These are phyloP conservation scores for Lacerta bilineata DNA, from an alignment of 2,797 vertebrate species.

Conservation along the genomic window DNA sequence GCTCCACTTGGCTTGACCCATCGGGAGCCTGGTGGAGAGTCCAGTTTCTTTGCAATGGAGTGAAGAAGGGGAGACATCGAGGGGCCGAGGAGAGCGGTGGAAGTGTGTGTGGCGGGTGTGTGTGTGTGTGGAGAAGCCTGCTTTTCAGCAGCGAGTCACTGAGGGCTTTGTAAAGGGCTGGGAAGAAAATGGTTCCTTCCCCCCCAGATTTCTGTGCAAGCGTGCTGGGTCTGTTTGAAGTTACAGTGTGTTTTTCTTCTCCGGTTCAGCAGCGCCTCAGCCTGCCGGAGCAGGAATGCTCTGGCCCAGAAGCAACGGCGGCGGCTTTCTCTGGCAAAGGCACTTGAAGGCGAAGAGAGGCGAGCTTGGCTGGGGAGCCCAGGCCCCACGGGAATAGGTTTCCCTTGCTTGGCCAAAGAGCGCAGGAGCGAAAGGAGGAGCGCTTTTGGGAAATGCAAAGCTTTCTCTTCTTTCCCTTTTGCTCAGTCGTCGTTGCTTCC, in stretches of 20 bases:
- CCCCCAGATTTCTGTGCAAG: constrained; percentile 65
- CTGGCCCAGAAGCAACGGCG: constrained; percentile 56
- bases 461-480: neutral
- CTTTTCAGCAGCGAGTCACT: constrained; percentile 63
- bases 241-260: constrained; percentile 78
- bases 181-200: constrained; percentile 73
- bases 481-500: neutral
- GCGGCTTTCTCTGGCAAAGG: constrained; percentile 57
- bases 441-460: neutral
- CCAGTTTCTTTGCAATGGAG: constrained; percentile 63
- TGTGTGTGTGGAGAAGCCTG: neutral
- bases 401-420: neutral
- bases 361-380: constrained; percentile 49
- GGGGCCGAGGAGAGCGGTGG: constrained; percentile 48
- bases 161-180: constrained; percentile 72
- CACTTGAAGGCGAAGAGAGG: neutral
- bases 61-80: constrained; percentile 14
- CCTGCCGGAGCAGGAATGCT: constrained; percentile 70
- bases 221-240: constrained; percentile 73
- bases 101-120: neutral
- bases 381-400: constrained; percentile 3
- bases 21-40: constrained; percentile 31
- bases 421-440: neutral
- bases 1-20: constrained; percentile 4
- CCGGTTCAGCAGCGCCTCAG: constrained; percentile 61